A percentile compares a stretch with the other conserved stretches of the same genome.
These are phyloP conservation scores for Limanda limanda DNA, from an alignment of 2,113 vertebrate species.

Conservation along the genomic window DNA sequence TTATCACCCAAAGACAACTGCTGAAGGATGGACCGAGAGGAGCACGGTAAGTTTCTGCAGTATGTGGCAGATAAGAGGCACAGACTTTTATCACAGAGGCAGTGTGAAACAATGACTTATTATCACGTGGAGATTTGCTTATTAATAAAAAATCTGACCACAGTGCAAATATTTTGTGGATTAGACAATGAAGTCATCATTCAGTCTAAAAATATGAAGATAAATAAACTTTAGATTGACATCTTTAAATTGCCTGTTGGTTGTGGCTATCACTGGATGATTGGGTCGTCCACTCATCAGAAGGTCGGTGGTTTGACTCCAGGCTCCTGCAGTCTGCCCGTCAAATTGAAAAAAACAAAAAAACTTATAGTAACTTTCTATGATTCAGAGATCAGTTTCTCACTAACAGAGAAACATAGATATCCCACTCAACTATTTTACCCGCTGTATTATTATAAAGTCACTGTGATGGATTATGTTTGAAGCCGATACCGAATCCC, in stretches of 20 bases:
- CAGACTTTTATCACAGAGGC: neutral
- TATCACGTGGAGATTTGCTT: neutral
- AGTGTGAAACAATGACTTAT: neutral
- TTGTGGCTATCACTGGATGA: no score
- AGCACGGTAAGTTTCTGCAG: neutral
- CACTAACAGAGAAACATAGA: conserved; percentile 20
- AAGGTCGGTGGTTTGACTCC: no score
- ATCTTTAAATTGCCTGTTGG: no score
- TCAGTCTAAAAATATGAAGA: neutral
- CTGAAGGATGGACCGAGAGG: conserved; percentile 9
- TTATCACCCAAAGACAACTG: conserved; percentile 57
- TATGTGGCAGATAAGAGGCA: neutral
- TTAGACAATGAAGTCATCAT: neutral
- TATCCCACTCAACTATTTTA: conserved; percentile 27
- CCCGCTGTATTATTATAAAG: conserved; percentile 37
- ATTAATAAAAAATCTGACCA: neutral
- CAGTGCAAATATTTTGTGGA: neutral
- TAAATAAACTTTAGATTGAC: neutral
- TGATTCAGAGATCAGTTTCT: neutral
- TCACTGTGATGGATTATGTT: conserved; percentile 50
- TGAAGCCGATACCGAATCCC: conserved; percentile 26
- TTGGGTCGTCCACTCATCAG: no score
- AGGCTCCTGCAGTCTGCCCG: no score
- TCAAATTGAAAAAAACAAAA: no score
- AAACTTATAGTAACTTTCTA: no score